Evolutionary conservation across 2,888 invertebrate genomes (phyloP), one percentile per base, ranked within the genome.

Genomic region (Liposcelis brunnea): DNA sequence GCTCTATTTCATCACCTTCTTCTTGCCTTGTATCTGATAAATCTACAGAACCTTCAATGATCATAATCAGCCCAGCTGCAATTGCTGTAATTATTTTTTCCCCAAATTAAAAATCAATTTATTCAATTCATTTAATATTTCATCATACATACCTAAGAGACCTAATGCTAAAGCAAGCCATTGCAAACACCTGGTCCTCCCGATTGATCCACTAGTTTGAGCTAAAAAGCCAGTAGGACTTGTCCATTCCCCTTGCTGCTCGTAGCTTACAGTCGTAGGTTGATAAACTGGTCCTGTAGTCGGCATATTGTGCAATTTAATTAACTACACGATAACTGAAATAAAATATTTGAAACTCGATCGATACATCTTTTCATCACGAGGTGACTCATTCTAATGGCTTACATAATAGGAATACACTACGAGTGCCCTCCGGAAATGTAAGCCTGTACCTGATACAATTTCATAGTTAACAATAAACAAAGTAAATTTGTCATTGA

Each of bases 211-310:
- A 14, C 55, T 52, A 12, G 56, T 55, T 43, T 58, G 57, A 3
- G 56, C 55, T 6, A 58, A 49, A 47, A 56, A 57, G 47, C 55
- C 54, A 18, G 54, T 54, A 2, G 58, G 58, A n/a, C 52, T 43
- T 10, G 56, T 52, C 59, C 59, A 59, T 47, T 59, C 58, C 32
- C 48, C 52, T 47, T 56, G 64, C 58, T 50, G 65, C 60, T 80
- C 80, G 59, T 80, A 80, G 46, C 79, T 79, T 52, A 80, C 79
- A 52, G 81, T 81, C 49, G 81, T 81, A 12, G 81, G 80, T 61
- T 80, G 80, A 64, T 81, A 81, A 42, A 81, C 80, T 49, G 80
- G 78, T 59, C 76, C 75, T 51, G 65, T 67, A 47, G 73, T 70
- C 53, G 77, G 76, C 77, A 78, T 77, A 60, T 63, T 70, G 26